These are phyloP conservation scores for Scaptodrosophila latifasciaeformis DNA, from an alignment of 2,888 invertebrate species.

Conservation along the genomic window DNA sequence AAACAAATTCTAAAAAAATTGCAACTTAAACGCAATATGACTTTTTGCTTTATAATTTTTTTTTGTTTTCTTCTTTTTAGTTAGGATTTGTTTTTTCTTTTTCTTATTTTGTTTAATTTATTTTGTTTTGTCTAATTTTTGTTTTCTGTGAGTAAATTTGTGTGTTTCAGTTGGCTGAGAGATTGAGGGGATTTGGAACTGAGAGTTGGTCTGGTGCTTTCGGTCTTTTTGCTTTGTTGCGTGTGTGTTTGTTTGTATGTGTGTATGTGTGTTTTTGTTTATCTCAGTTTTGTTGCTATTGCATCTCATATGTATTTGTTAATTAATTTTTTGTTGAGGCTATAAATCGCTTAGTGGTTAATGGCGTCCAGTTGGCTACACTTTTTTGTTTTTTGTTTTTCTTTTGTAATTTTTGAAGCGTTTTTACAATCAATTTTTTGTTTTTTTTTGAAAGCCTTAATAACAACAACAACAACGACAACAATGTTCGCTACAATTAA, in stretches of 20 bases:
- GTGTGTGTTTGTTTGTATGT: neutral
- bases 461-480: conserved; percentile 64
- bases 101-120: conserved; percentile 5
- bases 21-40: conserved; percentile 58
- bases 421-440: conserved; percentile 35
- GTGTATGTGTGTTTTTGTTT: neutral
- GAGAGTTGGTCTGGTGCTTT: neutral
- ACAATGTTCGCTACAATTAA: conserved; percentile 68
- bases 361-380: conserved; percentile 1
- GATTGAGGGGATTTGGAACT: too few species aligned
- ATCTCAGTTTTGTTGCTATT: neutral
- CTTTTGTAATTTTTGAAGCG: conserved; percentile 51
- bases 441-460: conserved; percentile 50
- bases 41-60: conserved; percentile 52
- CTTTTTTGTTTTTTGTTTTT: conserved; percentile 7
- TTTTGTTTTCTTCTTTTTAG: conserved; percentile 3
- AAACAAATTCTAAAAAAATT: conserved; percentile 3
- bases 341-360: neutral
- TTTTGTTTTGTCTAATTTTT: conserved; percentile 10
- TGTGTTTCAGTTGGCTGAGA: too few species aligned
- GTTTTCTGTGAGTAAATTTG: neutral
- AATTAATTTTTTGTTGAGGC: neutral
- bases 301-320: neutral
- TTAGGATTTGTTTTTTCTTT: conserved; percentile 15
- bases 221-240: neutral